Evolutionary conservation across 1,140 invertebrate genomes (phyloP).

Genomic region (Oncopeltus fasciatus): DNA sequence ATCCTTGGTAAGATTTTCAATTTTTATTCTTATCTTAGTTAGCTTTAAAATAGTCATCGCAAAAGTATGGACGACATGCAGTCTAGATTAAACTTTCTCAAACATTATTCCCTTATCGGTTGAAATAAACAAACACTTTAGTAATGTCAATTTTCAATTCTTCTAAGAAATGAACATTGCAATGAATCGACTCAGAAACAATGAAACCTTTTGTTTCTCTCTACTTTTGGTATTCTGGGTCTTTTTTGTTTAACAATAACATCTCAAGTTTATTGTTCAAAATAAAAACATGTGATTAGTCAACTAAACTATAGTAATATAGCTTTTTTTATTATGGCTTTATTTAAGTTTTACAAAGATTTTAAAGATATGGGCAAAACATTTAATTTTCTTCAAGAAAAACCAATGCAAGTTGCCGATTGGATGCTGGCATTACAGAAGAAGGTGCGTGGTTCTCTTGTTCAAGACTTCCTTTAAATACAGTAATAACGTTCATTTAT

Average conservation of each 20-base stretch:
- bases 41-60: too few species aligned
- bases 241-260: background rate
- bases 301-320: background rate
- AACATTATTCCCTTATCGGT: too few species aligned
- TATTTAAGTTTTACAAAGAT: background rate
- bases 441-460: background rate
- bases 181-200: too few species aligned
- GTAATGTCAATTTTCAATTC: too few species aligned
- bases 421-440: background rate
- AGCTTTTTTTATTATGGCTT: background rate
- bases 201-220: too few species aligned
- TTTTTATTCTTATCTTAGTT: too few species aligned
- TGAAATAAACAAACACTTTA: too few species aligned
- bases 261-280: background rate
- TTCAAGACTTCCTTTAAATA: background rate
- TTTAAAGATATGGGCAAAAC: background rate
- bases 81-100: too few species aligned
- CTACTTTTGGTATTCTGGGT: too few species aligned
- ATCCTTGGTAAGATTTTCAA: too few species aligned
- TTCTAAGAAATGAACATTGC: too few species aligned
- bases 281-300: background rate
- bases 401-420: background rate
- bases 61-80: too few species aligned
- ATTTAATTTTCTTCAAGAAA: background rate
- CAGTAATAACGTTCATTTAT: background rate